A percentile compares a stretch with the other conserved stretches of the same genome.
Conservation (phyloP, 2,113 vertebrate genomes). For the Dipodomys spectabilis region DNA sequence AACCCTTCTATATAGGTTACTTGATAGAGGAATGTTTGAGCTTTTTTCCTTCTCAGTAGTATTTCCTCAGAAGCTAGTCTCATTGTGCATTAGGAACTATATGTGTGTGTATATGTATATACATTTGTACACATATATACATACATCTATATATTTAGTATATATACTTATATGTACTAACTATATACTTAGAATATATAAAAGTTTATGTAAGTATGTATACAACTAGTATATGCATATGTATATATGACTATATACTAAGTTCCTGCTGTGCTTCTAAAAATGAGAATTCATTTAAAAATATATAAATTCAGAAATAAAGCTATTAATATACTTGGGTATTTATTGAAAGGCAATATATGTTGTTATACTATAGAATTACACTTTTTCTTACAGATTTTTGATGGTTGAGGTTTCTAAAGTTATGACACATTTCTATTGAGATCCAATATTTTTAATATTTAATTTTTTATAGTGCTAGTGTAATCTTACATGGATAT, state of each 20-base stretch:
- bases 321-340: not conserved
- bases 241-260: too few species aligned
- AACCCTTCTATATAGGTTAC: not conserved
- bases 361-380: not conserved
- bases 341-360: not conserved
- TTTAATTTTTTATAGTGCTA: not conserved
- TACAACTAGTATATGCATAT: too few species aligned
- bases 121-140: too few species aligned
- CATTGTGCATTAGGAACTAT: not conserved
- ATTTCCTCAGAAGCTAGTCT: not conserved
- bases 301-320: not conserved
- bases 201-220: too few species aligned
- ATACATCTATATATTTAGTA: too few species aligned
- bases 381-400: not conserved
- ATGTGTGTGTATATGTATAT: too few species aligned
- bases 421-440: not conserved
- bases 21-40: not conserved
- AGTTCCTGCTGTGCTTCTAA: too few species aligned
- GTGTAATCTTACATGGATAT: not conserved
- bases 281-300: too few species aligned
- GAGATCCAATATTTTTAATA: not conserved
- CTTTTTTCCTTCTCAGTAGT: not conserved
- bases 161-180: too few species aligned
- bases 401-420: conserved; percentile 6
- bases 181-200: too few species aligned